Conservation (phyloP, 2,888 invertebrate species). For the Cinara cedri region DNA sequence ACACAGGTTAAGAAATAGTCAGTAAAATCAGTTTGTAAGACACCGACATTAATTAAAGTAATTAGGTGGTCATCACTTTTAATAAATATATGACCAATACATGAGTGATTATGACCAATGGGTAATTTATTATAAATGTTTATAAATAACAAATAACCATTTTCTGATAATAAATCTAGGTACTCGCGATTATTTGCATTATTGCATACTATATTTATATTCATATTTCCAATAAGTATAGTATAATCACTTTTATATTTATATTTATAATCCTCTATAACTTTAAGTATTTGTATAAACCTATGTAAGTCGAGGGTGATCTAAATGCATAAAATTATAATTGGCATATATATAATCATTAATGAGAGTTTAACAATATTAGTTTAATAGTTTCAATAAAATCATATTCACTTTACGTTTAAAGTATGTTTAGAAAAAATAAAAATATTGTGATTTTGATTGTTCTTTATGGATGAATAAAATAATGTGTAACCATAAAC, state of each 20-base stretch:
- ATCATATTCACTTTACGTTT: too few species aligned
- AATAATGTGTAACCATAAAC: not conserved
- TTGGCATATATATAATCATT: too few species aligned
- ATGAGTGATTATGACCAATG: not conserved
- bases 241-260: too few species aligned
- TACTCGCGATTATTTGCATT: not conserved
- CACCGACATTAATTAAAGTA: not conserved
- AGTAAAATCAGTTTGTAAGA: not conserved
- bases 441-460: not conserved
- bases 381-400: too few species aligned
- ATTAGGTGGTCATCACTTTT: not conserved
- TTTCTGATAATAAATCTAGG: constrained; percentile 18
- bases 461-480: not conserved
- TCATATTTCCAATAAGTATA: too few species aligned
- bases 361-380: too few species aligned
- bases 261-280: too few species aligned
- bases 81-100: constrained; percentile 2
- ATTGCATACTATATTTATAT: too few species aligned
- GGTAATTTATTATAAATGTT: not conserved
- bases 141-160: not conserved
- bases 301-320: too few species aligned
- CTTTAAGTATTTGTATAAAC: too few species aligned
- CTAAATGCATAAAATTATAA: too few species aligned
- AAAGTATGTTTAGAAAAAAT: not conserved
- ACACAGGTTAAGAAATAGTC: not conserved